Evolutionary conservation across 1,140 invertebrate species (phyloP).

Genomic region (Macrotrachela quadricornifera): DNA sequence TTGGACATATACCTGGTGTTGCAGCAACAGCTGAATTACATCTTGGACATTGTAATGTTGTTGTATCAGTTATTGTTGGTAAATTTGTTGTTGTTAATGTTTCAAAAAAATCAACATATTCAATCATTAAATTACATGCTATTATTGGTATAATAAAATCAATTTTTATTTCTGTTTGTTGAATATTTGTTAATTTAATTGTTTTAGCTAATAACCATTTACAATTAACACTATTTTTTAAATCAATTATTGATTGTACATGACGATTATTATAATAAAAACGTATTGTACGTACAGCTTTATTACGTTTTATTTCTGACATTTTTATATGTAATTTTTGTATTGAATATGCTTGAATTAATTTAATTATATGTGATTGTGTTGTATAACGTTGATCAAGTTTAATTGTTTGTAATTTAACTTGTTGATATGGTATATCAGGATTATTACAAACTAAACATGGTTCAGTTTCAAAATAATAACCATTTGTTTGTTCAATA

Average conservation of each 20-base stretch:
- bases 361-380: constrained; percentile 84
- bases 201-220: constrained; percentile 81
- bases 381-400: constrained; percentile 92
- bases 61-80: neutral
- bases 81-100: constrained; percentile 45
- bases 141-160: constrained; percentile 71
- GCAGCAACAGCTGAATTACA: constrained; percentile 81
- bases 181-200: constrained; percentile 52
- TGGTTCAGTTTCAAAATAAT: constrained; percentile 83
- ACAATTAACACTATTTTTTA: constrained; percentile 67
- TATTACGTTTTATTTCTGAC: constrained; percentile 76
- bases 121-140: constrained; percentile 94
- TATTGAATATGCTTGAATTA: constrained; percentile 73
- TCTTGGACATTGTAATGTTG: constrained; percentile 60
- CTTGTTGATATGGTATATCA: constrained; percentile 52
- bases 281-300: constrained; percentile 78
- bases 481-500: constrained; percentile 79
- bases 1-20: constrained; percentile 84
- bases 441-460: constrained; percentile 92
- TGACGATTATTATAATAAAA: constrained; percentile 88
- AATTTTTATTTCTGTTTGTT: constrained; percentile 71
- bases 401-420: constrained; percentile 79
- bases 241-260: constrained; percentile 81
- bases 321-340: constrained; percentile 76
- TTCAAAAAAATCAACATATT: constrained; percentile 92